Evolutionary conservation across 2,888 invertebrate species (phyloP), one percentile per base, ranked within the genome.

Genomic region (Onthophagus sagittarius): DNA sequence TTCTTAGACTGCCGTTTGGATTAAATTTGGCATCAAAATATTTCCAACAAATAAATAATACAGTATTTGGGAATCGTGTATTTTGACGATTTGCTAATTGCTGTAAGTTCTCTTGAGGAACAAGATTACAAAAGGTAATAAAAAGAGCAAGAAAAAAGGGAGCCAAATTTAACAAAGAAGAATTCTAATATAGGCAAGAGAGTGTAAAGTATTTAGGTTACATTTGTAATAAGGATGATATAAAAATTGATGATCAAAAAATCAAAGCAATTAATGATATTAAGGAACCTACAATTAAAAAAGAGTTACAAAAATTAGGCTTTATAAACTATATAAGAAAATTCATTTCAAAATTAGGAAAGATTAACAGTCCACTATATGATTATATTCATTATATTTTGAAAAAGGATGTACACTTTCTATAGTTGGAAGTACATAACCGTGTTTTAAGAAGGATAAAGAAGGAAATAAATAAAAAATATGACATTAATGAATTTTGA

Each of bases 221-320:
- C 70, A 74, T 71, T 14, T 73, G 76, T 71, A 69, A 39, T 15
- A 72, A 76, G 6, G 72, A 72, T 9, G 75, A 74, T 7, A 75
- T 78, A 9, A 63, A 73, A 69, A 64, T 75, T 63, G 75, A 76
- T 64, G 63, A 71, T 4, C 75, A 72, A 31, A 78, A 74, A 31
- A 71, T 78, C 5, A 65, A 76, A 73, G 76, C 76, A 15, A 77
- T 80, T 15, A 53, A 63, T 11, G 63, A 75, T 5, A 77, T 79
- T 70, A 70, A 76, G 62, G 9, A n/a, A 31, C 79, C 79, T 13
- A 76, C 71, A 23, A 78, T 72, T 62, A 76, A 75, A 64, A 75
- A 76, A 73, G 77, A 77, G 13, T 39, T 80, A 2, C 75, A 77
- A 62, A 71, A 75, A 64, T 75, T 80, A 32, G 80, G 80, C 11